Base-by-base conservation (phyloP, 2,113 vertebrate genomes). In the Syrrhaptes paradoxus region DNA sequence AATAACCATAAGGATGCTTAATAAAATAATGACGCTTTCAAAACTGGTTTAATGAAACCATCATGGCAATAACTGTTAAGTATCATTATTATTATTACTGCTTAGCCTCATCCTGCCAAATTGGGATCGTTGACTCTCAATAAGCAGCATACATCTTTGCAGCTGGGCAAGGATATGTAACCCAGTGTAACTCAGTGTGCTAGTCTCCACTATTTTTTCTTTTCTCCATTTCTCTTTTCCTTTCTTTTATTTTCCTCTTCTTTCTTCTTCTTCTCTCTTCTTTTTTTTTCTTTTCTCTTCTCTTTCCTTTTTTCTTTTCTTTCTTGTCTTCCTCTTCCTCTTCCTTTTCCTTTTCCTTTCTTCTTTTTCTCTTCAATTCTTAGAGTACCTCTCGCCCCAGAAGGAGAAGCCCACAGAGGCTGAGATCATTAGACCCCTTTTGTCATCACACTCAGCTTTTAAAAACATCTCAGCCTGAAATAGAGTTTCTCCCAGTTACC, bases 1-100 rank as follows among this genome's bases (percentile, higher is more conserved):
- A 86, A 81, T 89, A 86, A 96, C 71, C 85, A 72, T 74, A 84
- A 90, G 52, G 57, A 55, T 57, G 52, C 61, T 84, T 86, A 97
- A 90, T 89, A 68, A 93, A 96, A 88, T 86, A 93, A 90, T 31
- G 65, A 71, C 6, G 28, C 41, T 72, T 81, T 61, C 76, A 74
- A 83, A 92, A 87, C 65, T 1, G 0, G 62, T 84, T 86, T 93
- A 92, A 82, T 86, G 92, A 90, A 94, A 96, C 45, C 36, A 93
- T 89, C 76, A 61, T 84, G 68, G 65, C 68, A 86, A 63, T 84
- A 90, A 81, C 55, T 90, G 32, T 48, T 86, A 83, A 83, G 17
- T 85, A 85, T 58, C 8, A 61, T 87, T 71, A 78, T 83, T 74
- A 15, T 58, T 91, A 78, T 59, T 80, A 57, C 25, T 88, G 28